Evolutionary conservation across 2,888 invertebrate genomes (phyloP).

Genomic region (Pollenia angustigena): DNA sequence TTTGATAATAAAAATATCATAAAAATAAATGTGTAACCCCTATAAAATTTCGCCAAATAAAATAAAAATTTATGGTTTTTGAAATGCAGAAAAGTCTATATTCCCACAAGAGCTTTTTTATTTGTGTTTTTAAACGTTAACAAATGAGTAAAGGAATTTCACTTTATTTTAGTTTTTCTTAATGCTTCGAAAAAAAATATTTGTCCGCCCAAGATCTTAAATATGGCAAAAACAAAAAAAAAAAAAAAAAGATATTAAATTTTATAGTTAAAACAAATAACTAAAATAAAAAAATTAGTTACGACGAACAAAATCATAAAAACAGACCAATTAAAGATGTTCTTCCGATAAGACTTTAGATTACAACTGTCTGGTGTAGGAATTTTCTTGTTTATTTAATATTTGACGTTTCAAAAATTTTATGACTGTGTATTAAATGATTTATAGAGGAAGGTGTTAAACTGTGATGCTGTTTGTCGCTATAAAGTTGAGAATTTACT

Average conservation of each 20-base stretch:
- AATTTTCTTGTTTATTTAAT: too few relatives aligned
- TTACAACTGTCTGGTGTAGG: too few relatives aligned
- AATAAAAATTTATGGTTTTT: too few relatives aligned
- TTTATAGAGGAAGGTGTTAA: conserved; percentile 17
- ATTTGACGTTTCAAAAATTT: background rate
- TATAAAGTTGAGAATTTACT: background rate
- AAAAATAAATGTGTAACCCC: too few relatives aligned
- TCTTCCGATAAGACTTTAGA: too few relatives aligned
- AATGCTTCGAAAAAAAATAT: background rate
- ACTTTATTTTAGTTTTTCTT: too few relatives aligned
- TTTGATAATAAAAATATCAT: too few relatives aligned
- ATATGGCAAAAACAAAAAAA: background rate
- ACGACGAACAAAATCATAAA: background rate
- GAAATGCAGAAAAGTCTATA: too few relatives aligned
- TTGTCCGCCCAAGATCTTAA: background rate
- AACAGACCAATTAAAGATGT: conserved; percentile 10
- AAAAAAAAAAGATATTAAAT: background rate
- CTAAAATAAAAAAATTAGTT: background rate
- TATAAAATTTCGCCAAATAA: too few relatives aligned
- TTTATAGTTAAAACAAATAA: background rate
- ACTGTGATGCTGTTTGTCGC: background rate
- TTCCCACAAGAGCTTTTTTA: background rate
- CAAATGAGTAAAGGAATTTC: background rate
- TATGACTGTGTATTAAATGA: conserved; percentile 9
- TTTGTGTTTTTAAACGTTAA: background rate